Percentiles rank a stretch among this genome's conserved stretches.
These are phyloP conservation scores for Neoitamus cyanurus DNA, from an alignment of 2,888 invertebrate genomes.

Conservation along the genomic window DNA sequence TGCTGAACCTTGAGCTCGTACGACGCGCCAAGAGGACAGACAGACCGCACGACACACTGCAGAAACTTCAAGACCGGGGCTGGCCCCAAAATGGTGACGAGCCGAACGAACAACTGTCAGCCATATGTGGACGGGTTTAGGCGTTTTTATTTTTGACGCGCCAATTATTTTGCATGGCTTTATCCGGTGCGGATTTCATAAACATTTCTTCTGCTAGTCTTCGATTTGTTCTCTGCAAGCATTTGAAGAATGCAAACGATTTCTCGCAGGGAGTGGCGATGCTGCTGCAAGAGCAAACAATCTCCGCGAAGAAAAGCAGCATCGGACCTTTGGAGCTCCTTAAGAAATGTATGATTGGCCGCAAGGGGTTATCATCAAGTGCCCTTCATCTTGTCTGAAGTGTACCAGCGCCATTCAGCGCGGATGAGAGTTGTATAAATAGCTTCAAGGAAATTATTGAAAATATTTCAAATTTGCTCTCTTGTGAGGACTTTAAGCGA, in stretches of 20 bases:
- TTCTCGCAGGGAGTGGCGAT: background rate
- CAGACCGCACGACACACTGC: background rate
- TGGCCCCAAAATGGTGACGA: slow-evolving; percentile 6
- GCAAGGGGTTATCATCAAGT: slow-evolving; percentile 13
- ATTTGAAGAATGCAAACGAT: background rate
- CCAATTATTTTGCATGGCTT: background rate
- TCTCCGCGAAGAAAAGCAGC: background rate
- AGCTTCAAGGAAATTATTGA: background rate
- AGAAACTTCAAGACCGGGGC: background rate
- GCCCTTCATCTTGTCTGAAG: slow-evolving; percentile 26
- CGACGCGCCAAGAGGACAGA: background rate
- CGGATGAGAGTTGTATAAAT: background rate
- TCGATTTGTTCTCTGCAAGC: background rate
- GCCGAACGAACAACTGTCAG: slow-evolving; percentile 14
- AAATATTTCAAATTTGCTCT: background rate
- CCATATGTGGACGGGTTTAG: slow-evolving; percentile 12
- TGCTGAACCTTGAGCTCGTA: background rate
- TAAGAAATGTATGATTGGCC: background rate
- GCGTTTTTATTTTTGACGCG: slow-evolving; percentile 4
- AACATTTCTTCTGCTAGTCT: background rate
- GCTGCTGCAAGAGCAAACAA: background rate
- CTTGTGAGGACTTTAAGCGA: background rate
- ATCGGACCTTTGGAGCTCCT: background rate
- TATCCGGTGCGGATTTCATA: background rate
- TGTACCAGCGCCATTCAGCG: background rate